Evolutionary conservation across 2,797 vertebrate genomes (phyloP), one percentile per base, ranked within the genome.

Genomic region (Poeciliopsis paucimaculata): DNA sequence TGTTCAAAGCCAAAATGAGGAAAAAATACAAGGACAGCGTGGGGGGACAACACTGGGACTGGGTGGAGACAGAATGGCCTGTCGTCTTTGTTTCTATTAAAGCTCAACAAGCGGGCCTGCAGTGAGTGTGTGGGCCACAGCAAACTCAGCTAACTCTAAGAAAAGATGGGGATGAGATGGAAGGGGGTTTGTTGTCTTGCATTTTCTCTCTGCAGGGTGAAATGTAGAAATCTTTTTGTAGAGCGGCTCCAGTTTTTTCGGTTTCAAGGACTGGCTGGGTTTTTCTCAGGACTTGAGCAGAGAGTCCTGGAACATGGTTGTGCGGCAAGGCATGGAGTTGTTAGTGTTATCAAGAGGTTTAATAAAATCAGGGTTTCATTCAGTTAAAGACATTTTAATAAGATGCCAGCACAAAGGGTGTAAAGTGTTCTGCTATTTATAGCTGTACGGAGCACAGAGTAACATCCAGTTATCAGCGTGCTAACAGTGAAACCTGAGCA

Each of bases 1-100:
- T 91, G 93, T 92, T 89, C 84, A 80, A 80, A 90, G 90, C 85
- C 84, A 88, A 83, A 82, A 80, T 11, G 75, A 87, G 88, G 77
- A 92, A 90, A 89, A 89, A 92, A 88, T 80, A 86, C 89, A 93
- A 95, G 92, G 92, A 91, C 93, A 89, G 88, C 77, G 82, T 41
- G 39, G 84, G 91, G 79, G 90, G 91, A 91, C 92, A 92, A 84
- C 82, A 85, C 86, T 88, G 90, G 92, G 92, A 94, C 90, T 87
- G 84, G 85, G 79, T 78, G 83, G 86, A 94, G 90, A 93, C 91
- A 83, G 89, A 93, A 91, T 82, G 79, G 87, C 87, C 87, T 91
- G 90, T 92, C 86, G 71, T 80, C 89, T 93, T 89, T 91, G 92
- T 91, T 94, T 94, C 87, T 89, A 93, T 94, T 93, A 92, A 92